A percentile compares a stretch with the other conserved stretches of the same genome.
Evolutionary conservation across 1,140 invertebrate species (phyloP).

Genomic region (Steinernema khuongi): DNA sequence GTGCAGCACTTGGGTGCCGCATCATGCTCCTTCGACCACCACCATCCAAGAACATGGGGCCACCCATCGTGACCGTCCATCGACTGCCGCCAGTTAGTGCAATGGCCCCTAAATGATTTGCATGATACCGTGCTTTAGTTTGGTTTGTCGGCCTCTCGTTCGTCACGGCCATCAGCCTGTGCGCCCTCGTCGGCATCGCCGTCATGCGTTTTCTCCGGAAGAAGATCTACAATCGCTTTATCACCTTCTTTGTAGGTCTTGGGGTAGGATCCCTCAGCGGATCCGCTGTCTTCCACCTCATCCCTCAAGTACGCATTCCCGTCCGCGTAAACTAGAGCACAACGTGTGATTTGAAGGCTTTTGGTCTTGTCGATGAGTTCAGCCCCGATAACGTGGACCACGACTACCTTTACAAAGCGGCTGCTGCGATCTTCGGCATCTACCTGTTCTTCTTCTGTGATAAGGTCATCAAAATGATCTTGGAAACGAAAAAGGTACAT

Average conservation of each 20-base stretch:
- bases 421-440: conserved; percentile 52
- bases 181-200: conserved; percentile 65
- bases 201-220: conserved; percentile 67
- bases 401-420: conserved; percentile 49
- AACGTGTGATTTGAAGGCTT: conserved; percentile 40
- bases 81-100: neutral
- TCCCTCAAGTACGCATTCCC: conserved; percentile 63
- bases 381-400: conserved; percentile 36
- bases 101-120: neutral
- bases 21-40: neutral
- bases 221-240: conserved; percentile 63
- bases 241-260: conserved; percentile 67
- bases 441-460: conserved; percentile 57
- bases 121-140: conserved; percentile 59
- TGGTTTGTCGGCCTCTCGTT: conserved; percentile 67
- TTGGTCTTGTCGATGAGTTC: conserved; percentile 46
- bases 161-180: conserved; percentile 67
- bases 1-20: neutral
- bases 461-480: conserved; percentile 55
- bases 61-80: neutral
- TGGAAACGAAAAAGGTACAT: conserved; percentile 51
- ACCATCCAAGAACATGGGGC: neutral
- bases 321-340: neutral
- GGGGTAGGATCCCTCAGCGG: conserved; percentile 68
- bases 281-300: conserved; percentile 67